phyloP scores from a whole-genome alignment of 2,113 vertebrate genomes.

The Tyrannus savana region DNA sequence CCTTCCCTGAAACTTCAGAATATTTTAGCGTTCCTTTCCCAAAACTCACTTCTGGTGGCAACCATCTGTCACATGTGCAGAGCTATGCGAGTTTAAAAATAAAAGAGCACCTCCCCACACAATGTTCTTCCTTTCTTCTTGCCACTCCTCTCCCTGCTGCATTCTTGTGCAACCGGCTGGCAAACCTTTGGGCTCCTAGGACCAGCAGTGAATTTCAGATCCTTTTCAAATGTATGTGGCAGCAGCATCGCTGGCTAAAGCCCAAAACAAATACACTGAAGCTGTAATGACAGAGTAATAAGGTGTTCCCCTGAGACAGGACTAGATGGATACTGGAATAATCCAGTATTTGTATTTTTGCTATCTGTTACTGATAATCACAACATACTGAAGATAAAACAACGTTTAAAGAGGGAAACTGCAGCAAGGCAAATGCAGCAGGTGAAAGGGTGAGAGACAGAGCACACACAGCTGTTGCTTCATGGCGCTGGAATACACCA shows the following conservation, averaged over 20 bases:
- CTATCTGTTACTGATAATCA: background rate
- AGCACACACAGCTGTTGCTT: background rate
- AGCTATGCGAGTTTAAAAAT: constrained; percentile 50
- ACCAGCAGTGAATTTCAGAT: background rate
- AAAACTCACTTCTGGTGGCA: constrained; percentile 53
- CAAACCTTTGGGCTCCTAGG: background rate
- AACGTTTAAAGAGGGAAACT: background rate
- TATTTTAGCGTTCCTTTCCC: constrained; percentile 33
- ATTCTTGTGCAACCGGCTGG: background rate
- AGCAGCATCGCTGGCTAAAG: background rate
- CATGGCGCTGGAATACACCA: background rate
- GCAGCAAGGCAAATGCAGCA: background rate
- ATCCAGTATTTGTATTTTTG: background rate
- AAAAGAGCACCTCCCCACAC: constrained; percentile 46
- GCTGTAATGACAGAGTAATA: background rate
- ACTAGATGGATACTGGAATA: background rate
- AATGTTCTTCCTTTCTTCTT: constrained; percentile 25
- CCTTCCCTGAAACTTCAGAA: constrained; percentile 38
- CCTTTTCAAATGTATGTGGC: background rate
- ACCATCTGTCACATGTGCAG: constrained; percentile 62
- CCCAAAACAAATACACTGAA: background rate
- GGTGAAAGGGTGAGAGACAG: background rate
- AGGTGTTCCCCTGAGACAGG: background rate
- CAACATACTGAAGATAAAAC: background rate
- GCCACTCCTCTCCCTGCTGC: constrained; percentile 24